Base-by-base conservation (phyloP, 2,888 invertebrate genomes). In the Lepetodrilus schrolli region DNA sequence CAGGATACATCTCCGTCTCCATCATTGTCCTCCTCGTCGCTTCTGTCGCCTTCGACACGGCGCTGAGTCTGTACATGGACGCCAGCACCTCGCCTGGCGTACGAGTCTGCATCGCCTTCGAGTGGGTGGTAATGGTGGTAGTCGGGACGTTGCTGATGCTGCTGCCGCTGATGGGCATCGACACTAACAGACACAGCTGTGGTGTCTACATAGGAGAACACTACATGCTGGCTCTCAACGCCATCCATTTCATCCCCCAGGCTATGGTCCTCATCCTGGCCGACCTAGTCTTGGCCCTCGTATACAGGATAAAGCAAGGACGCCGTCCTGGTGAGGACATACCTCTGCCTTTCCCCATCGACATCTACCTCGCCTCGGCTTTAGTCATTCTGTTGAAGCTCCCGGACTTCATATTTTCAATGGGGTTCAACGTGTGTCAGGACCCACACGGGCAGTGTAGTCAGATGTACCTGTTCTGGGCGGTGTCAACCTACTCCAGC, bases 331-430 rank as follows among this genome's bases (percentile, higher is more conserved):
- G 21, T 48, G 48, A 48, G 2, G 34, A 30, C 30, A n/a, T 34
- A 5, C 23, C 58, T 4, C 26, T 58, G 7, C 58, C n/a, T 30
- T 30, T 26, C 30, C 58, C 58, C 10, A 58, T 1, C 30, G 58
- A 58, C 13, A 30, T 58, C 13, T 58, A 21, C 34, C 26, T 58
- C 8, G 58, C 58, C 8, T 58, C 58, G 10, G 34, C 34, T 5
- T 13, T 26, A 0, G 58, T 58, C 30, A 34, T 58, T 17, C 58
- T 58, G 26, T 30, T 58, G 26, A 58, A 58, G n/a, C 30, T 58
- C 7, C 58, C 58, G 17, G 58, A 58, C 30, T 58, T 58, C 30
- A 58, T 34, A 58, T 58, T 58, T 30, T 58, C 58, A 58, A 17
- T 58, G 7, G 58, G 58, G 34, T 58, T 58, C 58, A 58, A 58